Base-by-base conservation (phyloP, 2,888 invertebrate genomes). In the Slavum lentiscoides region DNA sequence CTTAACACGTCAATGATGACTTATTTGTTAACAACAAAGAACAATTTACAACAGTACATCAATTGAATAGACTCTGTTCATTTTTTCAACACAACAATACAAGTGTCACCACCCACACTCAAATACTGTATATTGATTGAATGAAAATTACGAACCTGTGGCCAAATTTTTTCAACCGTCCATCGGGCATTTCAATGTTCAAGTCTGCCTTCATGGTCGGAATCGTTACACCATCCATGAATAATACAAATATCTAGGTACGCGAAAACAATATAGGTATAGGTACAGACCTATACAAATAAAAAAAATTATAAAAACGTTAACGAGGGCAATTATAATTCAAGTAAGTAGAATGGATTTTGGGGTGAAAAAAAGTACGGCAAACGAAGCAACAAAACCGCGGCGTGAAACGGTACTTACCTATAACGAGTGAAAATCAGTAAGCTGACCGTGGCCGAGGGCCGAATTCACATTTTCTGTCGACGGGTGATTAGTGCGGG, bases 161-260 rank as follows among this genome's bases (percentile, higher is more conserved):
- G 37, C 77, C 77, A 39, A 80, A 72, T 70, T 70, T 72, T 53
- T 80, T 80, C 23, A 80, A 64, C 30, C 62, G 49, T 13, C 77
- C 77, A 15, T 80, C 77, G 0, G 77, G 77, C 77, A 80, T 80
- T 37, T 80, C 77, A 5, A 80, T 80, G 55, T 55, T 80, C 9
- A 80, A n/a, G 43, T 75, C 75, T 8, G 77, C 64, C 55, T 80
- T 80, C 77, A 80, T 75, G 23, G 43, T 59, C 58, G 23, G 23
- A 37, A 30, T 7, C n/a, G 39, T 21, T 21, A 37, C 17, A 55
- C 55, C 64, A 55, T 49, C 49, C 49, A 49, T 49, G 49, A 37
- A 5, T 43, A 43, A 49, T 49, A 3, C 15, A 39, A 17, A 70
- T 17, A 72, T 23, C 72, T 72, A n/a, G n/a, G n/a, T n/a, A 21